Base-by-base conservation (phyloP, 2,888 invertebrate genomes). In the Vesta saturnalis region DNA sequence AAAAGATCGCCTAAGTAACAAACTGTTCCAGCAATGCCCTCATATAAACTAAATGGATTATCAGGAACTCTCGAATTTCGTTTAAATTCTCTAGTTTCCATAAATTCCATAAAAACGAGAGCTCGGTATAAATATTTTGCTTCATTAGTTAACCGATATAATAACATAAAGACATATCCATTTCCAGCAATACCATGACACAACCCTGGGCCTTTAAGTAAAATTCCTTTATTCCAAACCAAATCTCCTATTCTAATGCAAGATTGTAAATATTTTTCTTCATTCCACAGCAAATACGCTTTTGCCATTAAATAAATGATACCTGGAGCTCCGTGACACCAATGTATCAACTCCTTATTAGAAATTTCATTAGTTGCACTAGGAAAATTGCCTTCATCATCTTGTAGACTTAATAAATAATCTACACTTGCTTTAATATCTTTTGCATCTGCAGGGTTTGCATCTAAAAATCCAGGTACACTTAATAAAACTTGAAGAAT, bases 241-340 rank as follows among this genome's bases (percentile, higher is more conserved):
- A 94, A 82, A 61, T 96, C 93, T 0, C 89, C 92, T 72, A 92
- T 90, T 69, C 85, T 87, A 0, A 89, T 78, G 74, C 93, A 90
- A 0, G 93, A 89, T 16, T 89, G 80, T 22, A 93, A 83, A 80
- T 92, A 96, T 78, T 89, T 91, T 0, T 89, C 85, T 47, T 95
- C 93, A 70, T 90, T 88, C 85, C 90, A 95, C 1, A 90, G 83
- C 23, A 91, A 81, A 80, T 91, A 94, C 0, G 96, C 94, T 82
- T 91, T 92, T 0, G 94, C 94, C 86, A 96, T 88, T 35, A 94
- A 81, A 79, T 94, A 95, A 5, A 95, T 85, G 0, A 90, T 88
- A 0, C 95, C 95, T 6, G 94, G 91, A 8, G 94, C 94, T 0
- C 96, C 96, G 80, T 96, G 95, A 81, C 96, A 96, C 96, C 95